phyloP scores from a whole-genome alignment of 1,140 invertebrate species.

The Drosophila dunni region DNA sequence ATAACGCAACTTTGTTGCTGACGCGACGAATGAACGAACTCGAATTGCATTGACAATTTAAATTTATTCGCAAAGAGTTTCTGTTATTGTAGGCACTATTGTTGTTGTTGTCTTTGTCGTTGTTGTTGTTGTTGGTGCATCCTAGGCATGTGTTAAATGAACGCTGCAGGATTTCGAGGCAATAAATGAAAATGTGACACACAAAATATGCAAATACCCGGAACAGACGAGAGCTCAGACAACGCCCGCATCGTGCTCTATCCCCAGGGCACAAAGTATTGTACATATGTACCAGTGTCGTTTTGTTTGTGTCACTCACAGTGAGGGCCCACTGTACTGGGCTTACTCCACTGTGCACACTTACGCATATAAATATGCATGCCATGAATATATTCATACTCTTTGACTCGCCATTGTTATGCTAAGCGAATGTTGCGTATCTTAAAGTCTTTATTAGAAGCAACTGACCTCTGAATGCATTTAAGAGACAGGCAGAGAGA shows the following conservation, averaged over 20 bases:
- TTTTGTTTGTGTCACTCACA: not conserved
- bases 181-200: conserved; percentile 61
- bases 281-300: not conserved
- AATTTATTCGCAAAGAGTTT: conserved; percentile 45
- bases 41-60: conserved; percentile 60
- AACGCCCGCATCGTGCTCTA: conserved; percentile 1
- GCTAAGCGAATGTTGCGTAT: conserved; percentile 46
- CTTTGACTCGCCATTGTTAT: conserved; percentile 45
- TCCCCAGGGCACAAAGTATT: not conserved
- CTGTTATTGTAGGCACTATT: not conserved
- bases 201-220: conserved; percentile 59
- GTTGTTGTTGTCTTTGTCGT: not conserved
- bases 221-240: not conserved
- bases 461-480: conserved; percentile 17
- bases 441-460: conserved; percentile 52
- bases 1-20: conserved; percentile 51
- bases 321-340: not conserved
- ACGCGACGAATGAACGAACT: conserved; percentile 12
- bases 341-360: conserved; percentile 17
- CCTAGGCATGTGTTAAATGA: conserved; percentile 55
- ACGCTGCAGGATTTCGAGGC: conserved; percentile 43
- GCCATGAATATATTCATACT: conserved; percentile 23
- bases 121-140: conserved; percentile 12
- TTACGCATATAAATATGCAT: conserved; percentile 24
- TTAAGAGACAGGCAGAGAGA: not conserved